phyloP scores from a whole-genome alignment of 2,797 vertebrate species.

The Sebastes taczanowskii region DNA sequence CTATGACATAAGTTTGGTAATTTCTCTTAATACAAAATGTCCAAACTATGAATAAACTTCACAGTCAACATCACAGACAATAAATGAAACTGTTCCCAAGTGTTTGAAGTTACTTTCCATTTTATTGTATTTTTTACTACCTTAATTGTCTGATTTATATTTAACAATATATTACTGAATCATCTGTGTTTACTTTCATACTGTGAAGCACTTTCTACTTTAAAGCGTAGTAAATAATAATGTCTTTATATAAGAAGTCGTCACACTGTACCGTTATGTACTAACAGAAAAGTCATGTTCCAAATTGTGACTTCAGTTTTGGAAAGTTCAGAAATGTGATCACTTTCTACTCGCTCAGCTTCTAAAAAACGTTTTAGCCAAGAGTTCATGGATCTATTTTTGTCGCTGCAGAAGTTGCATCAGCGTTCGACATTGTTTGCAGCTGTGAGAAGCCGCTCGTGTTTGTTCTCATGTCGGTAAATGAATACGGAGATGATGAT shows the following conservation, averaged over 20 bases:
- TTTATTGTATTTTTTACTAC: neutral
- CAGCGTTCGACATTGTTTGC: neutral
- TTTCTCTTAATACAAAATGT: no score
- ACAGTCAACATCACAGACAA: neutral
- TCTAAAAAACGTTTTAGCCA: neutral
- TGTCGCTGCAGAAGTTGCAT: neutral
- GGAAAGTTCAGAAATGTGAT: neutral
- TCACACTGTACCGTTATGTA: neutral
- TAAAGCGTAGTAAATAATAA: neutral
- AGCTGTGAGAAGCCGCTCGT: neutral
- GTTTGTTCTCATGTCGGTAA: constrained; percentile 10
- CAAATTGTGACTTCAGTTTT: neutral
- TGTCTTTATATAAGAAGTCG: neutral
- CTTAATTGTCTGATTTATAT: neutral
- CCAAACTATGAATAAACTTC: no score
- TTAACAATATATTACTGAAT: rapidly evolving
- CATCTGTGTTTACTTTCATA: neutral
- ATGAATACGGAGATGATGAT: neutral
- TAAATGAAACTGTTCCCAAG: neutral
- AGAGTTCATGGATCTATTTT: neutral
- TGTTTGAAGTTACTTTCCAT: neutral
- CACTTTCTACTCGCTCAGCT: neutral
- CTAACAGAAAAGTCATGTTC: neutral
- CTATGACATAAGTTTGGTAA: rapidly evolving
- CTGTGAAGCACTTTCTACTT: neutral